These are phyloP conservation scores for Acanthosepion lycidas DNA, from an alignment of 2,888 invertebrate genomes.

Conservation along the genomic window DNA sequence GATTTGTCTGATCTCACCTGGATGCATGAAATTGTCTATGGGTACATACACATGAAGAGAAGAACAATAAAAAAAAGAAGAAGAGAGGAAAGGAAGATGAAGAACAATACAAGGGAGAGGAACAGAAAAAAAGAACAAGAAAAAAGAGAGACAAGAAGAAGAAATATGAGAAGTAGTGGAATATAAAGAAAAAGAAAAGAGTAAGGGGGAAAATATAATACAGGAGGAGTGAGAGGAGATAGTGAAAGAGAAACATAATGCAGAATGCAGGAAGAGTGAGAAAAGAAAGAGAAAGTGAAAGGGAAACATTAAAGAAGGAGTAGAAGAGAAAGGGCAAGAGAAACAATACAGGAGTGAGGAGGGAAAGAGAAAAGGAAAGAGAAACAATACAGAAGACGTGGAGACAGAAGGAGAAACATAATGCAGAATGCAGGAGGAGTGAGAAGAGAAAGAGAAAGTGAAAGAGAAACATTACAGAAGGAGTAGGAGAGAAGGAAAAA, in stretches of 20 bases:
- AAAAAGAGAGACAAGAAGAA: too few species aligned
- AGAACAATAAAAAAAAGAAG: too few species aligned
- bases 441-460: background rate
- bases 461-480: rapidly evolving
- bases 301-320: background rate
- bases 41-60: background rate
- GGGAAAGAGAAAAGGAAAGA: too few species aligned
- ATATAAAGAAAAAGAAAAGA: background rate
- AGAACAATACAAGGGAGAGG: too few species aligned
- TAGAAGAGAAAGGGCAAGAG: background rate
- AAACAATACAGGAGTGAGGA: background rate
- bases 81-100: too few species aligned
- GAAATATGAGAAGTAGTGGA: too few species aligned
- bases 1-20: slow-evolving; percentile 15
- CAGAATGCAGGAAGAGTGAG: background rate
- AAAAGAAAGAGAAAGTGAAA: background rate
- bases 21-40: background rate
- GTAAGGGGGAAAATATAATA: background rate
- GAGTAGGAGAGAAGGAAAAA: background rate
- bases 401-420: background rate
- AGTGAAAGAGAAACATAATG: background rate
- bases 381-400: background rate
- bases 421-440: background rate
- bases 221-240: background rate
- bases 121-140: too few species aligned